These are phyloP conservation scores for Yasuhikotakia modesta DNA, from an alignment of 2,797 vertebrate species.

Conservation along the genomic window DNA sequence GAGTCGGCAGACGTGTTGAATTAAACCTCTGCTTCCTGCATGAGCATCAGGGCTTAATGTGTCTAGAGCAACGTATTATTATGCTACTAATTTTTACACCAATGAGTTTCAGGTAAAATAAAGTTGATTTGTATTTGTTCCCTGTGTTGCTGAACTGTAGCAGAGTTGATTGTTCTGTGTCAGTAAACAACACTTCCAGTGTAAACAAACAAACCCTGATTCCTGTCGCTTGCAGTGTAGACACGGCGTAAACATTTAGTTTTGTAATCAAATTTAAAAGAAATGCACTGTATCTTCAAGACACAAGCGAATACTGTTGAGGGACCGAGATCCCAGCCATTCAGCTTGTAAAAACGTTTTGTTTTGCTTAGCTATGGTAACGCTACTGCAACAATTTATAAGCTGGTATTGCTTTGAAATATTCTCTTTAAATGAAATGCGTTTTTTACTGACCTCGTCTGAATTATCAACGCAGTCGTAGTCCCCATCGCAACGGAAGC, in stretches of 20 bases:
- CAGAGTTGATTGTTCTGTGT: background rate
- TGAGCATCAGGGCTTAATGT: background rate
- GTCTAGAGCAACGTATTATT: background rate
- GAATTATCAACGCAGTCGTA: slow-evolving; percentile 95
- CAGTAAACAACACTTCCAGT: background rate
- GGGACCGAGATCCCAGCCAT: too few species aligned
- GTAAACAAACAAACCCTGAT: background rate
- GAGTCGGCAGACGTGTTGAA: background rate
- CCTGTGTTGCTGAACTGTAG: background rate
- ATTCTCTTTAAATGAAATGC: slow-evolving; percentile 20
- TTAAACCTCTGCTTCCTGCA: background rate
- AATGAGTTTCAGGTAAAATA: background rate
- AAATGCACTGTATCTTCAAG: background rate
- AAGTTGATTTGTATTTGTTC: too few species aligned
- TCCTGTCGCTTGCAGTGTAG: background rate
- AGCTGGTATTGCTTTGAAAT: too few species aligned
- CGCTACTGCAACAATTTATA: too few species aligned
- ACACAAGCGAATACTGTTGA: too few species aligned
- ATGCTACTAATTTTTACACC: background rate
- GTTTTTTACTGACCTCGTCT: slow-evolving; percentile 85
- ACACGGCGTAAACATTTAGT: background rate
- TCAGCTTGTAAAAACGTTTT: too few species aligned
- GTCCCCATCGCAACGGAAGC: slow-evolving; percentile 96
- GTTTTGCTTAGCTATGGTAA: too few species aligned
- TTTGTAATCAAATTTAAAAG: background rate